Evolutionary conservation across 1,140 invertebrate genomes (phyloP).

Genomic region (Ceratina calcarata): DNA sequence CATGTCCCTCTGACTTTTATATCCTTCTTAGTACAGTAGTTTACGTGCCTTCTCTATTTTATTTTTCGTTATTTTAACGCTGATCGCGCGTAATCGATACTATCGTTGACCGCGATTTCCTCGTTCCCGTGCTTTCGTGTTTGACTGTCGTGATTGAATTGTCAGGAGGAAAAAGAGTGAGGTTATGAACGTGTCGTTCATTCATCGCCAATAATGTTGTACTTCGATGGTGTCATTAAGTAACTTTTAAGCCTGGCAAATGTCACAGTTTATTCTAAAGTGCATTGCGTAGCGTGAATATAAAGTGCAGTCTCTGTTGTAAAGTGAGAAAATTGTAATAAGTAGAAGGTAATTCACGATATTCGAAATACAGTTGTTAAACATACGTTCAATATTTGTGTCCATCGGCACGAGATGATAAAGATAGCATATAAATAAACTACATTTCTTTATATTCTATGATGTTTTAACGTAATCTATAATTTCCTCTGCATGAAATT

Average conservation of each 20-base stretch:
- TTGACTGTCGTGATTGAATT: slow-evolving; percentile 19
- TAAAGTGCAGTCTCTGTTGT: not conserved
- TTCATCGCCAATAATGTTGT: slow-evolving; percentile 32
- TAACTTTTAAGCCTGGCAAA: slow-evolving; percentile 24
- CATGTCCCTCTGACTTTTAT: slow-evolving; percentile 32
- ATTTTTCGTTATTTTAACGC: not conserved
- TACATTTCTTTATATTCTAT: not conserved
- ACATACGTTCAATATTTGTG: not conserved
- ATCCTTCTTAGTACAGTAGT: slow-evolving; percentile 25
- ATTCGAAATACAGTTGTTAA: not conserved
- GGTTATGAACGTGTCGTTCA: slow-evolving; percentile 47
- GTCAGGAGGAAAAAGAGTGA: slow-evolving; percentile 39
- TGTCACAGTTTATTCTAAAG: slow-evolving; percentile 15
- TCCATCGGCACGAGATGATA: not conserved
- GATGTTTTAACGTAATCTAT: not conserved
- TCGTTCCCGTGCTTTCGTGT: not conserved
- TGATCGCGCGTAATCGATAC: not conserved
- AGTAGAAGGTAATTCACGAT: slow-evolving; percentile 32
- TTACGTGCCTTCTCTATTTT: slow-evolving; percentile 11
- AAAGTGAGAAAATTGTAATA: not conserved
- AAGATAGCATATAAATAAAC: not conserved
- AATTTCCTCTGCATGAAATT: not conserved
- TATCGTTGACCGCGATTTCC: not conserved
- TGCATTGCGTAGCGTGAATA: slow-evolving; percentile 13
- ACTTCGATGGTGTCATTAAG: slow-evolving; percentile 37